Evolutionary conservation across 2,888 invertebrate genomes (phyloP).

Genomic region (Thymelicus lineola): DNA sequence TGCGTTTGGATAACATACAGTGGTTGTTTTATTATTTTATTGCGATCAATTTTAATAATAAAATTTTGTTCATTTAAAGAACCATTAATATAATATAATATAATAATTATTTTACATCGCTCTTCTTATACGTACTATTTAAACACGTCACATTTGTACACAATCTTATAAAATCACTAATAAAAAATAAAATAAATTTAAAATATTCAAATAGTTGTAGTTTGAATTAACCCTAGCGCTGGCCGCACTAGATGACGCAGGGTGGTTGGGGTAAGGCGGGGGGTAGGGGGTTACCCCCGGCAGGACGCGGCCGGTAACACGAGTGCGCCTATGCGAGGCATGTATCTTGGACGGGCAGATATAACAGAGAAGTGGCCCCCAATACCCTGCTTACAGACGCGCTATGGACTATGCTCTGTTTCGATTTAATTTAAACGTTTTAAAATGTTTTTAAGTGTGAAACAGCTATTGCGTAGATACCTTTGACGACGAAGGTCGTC

Average conservation of each 20-base stretch:
- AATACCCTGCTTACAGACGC: slow-evolving; percentile 73
- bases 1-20: no score
- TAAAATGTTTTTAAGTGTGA: not conserved
- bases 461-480: no score
- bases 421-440: slow-evolving; percentile 39
- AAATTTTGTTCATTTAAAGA: no score
- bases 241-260: slow-evolving; percentile 81
- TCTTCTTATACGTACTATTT: no score
- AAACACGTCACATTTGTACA: no score
- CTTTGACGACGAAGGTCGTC: no score
- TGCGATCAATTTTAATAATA: no score
- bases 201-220: slow-evolving; percentile 79
- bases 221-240: slow-evolving; percentile 82
- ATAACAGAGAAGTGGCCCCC: slow-evolving; percentile 85
- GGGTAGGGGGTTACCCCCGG: slow-evolving; percentile 54
- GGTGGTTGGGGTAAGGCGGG: slow-evolving; percentile 57
- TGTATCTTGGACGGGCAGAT: slow-evolving; percentile 85
- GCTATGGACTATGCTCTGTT: slow-evolving; percentile 61
- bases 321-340: slow-evolving; percentile 85
- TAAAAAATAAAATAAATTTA: slow-evolving; percentile 48
- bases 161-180: no score
- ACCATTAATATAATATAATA: no score
- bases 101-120: no score
- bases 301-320: slow-evolving; percentile 83
- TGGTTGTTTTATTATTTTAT: no score